Evolutionary conservation across 2,888 invertebrate genomes (phyloP).

Genomic region (Leuctra nigra): DNA sequence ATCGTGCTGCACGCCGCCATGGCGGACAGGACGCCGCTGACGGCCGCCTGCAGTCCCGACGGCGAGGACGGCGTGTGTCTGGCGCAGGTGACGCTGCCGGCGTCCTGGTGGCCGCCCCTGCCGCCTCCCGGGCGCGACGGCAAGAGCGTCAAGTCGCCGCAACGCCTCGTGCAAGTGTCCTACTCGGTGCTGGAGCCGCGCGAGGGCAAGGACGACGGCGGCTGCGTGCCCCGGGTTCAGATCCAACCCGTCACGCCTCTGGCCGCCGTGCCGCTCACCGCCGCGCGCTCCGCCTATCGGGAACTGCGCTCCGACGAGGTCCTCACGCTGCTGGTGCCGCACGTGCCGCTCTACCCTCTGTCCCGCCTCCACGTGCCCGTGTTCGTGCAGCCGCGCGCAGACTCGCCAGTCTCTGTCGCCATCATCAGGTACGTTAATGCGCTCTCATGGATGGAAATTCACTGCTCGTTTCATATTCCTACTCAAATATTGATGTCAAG

Average conservation of each 20-base stretch:
- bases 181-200: constrained; percentile 85
- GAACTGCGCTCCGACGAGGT: constrained; percentile 79
- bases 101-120: constrained; percentile 83
- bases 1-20: constrained; percentile 70
- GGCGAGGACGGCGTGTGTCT: constrained; percentile 90
- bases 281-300: constrained; percentile 73
- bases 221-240: constrained; percentile 69
- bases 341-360: constrained; percentile 82
- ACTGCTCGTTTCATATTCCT: too few species aligned
- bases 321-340: constrained; percentile 77
- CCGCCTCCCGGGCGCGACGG: constrained; percentile 50
- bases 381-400: constrained; percentile 66
- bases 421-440: constrained; percentile 76
- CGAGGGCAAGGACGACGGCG: constrained; percentile 46
- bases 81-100: constrained; percentile 80
- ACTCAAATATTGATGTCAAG: too few species aligned
- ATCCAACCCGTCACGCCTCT: constrained; percentile 51
- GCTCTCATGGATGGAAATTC: too few species aligned
- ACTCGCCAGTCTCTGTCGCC: constrained; percentile 41
- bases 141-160: constrained; percentile 54
- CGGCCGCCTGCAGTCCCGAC: constrained; percentile 89
- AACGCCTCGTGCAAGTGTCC: constrained; percentile 69
- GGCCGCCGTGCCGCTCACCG: constrained; percentile 60
- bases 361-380: constrained; percentile 87
- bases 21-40: constrained; percentile 49